Conservation (phyloP, 2,797 vertebrate genomes). For the Aeoliscus strigatus region DNA sequence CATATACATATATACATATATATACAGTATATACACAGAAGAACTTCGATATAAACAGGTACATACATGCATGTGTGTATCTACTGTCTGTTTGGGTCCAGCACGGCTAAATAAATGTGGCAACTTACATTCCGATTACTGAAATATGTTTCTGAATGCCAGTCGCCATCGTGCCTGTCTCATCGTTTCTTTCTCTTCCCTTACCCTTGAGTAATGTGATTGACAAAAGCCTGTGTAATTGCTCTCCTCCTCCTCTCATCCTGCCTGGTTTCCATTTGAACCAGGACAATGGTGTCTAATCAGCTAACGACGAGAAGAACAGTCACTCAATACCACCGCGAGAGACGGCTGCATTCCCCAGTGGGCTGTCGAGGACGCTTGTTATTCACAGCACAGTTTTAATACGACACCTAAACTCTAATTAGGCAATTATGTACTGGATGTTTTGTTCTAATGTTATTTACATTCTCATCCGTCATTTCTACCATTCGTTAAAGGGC, state of each 20-base stretch:
- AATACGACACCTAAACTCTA: constrained; percentile 53
- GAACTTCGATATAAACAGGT: no score
- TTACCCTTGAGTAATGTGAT: constrained; percentile 48
- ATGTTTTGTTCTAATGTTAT: constrained; percentile 17
- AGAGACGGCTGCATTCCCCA: constrained; percentile 39
- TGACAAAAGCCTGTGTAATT: constrained; percentile 62
- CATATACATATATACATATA: no score
- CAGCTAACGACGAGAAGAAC: constrained; percentile 56
- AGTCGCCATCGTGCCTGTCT: constrained; percentile 22
- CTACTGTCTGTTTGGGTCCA: no score
- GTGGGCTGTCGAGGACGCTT: constrained; percentile 41
- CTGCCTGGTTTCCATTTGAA: constrained; percentile 60
- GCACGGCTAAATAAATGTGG: no score
- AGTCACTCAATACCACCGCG: constrained; percentile 52
- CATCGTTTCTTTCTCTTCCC: constrained; percentile 47
- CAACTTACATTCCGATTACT: no score
- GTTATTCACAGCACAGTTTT: constrained; percentile 36
- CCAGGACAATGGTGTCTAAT: constrained; percentile 63
- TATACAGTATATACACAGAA: no score
- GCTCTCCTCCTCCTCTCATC: constrained; percentile 58
- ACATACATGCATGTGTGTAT: no score
- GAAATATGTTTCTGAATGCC: no score
- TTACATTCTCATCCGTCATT: no score
- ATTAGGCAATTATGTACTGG: constrained; percentile 49
- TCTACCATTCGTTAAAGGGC: no score